Base-by-base conservation (phyloP, 2,888 invertebrate species). In the Aspidiotus rigidus region DNA sequence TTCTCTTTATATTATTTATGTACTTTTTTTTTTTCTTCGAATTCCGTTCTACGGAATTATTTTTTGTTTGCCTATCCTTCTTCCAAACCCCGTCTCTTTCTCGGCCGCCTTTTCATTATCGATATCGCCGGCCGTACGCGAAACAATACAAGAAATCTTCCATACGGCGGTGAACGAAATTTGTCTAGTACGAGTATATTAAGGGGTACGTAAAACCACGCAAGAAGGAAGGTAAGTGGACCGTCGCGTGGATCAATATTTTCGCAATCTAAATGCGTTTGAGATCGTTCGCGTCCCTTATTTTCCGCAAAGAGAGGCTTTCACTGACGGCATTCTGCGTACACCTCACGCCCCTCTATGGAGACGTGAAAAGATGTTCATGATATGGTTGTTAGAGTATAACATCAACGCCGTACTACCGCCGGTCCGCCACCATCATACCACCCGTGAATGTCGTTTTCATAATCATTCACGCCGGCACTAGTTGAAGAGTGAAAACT, bases 221-320 rank as follows among this genome's bases (percentile, higher is more conserved):
- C 28, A 53, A 44, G 62, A 16, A 28, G 17, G 62, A 62, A 62
- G 62, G 62, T 62, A 53, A 62, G 62, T 62, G 62, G 62, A 62
- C 62, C 44, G 62, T 42, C 62, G 62, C 62, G 28, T 28, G 53
- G 62, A 62, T 62, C 62, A 62, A 62, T 62, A 62, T 62, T 62
- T 62, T 62, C 62, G 42, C 62, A 62, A 62, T 62, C 62, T 62
- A 62, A 62, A 62, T 62, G 49, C 62, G 62, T 62, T 62, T 62
- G 62, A 62, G 62, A 13, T 44, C 44, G 8, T 28, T 28, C 28
- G 28, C 28, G 28, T 28, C 28, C 28, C 28, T 28, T 28, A 28
- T 28, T 28, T 28, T 28, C 28, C 28, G 28, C 28, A 28, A 28
- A 28, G 28, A 28, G 28, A 28, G 28, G 28, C 28, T 28, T 28